These are phyloP conservation scores for Dicerorhinus sumatrensis DNA, from an alignment of 2,113 vertebrate genomes.

Conservation along the genomic window DNA sequence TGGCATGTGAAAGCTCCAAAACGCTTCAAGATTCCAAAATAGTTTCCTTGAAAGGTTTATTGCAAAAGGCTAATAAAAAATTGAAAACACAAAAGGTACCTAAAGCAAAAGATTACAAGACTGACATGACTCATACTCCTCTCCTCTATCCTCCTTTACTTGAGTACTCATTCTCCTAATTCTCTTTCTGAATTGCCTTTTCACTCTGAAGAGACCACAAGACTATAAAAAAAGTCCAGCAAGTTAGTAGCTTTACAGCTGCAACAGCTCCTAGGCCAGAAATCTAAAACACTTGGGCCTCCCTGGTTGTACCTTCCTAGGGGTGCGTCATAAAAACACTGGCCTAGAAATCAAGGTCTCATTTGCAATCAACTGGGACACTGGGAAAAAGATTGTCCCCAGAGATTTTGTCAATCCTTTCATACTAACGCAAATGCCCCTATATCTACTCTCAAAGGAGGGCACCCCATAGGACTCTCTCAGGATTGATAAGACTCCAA, in stretches of 20 bases:
- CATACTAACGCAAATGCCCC: neutral
- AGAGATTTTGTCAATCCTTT: neutral
- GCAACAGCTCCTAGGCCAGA: too few species aligned
- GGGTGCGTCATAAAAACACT: too few species aligned
- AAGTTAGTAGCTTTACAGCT: neutral
- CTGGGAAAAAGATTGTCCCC: neutral
- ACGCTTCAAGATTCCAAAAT: too few species aligned
- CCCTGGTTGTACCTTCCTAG: too few species aligned
- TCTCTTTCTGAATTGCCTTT: neutral
- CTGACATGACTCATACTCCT: too few species aligned
- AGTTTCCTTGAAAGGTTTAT: too few species aligned
- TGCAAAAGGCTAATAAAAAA: too few species aligned
- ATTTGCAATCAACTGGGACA: neutral
- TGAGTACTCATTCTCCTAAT: neutral
- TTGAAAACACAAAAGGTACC: too few species aligned
- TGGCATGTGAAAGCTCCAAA: too few species aligned
- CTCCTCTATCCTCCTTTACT: neutral
- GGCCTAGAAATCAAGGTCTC: too few species aligned
- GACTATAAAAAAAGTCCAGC: neutral
- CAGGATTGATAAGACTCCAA: neutral
- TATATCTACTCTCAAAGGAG: neutral
- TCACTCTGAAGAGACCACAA: neutral
- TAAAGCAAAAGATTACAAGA: too few species aligned
- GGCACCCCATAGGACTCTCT: neutral
- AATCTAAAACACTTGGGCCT: too few species aligned